phyloP scores from a whole-genome alignment of 2,113 vertebrate species.

The Narcine bancroftii region DNA sequence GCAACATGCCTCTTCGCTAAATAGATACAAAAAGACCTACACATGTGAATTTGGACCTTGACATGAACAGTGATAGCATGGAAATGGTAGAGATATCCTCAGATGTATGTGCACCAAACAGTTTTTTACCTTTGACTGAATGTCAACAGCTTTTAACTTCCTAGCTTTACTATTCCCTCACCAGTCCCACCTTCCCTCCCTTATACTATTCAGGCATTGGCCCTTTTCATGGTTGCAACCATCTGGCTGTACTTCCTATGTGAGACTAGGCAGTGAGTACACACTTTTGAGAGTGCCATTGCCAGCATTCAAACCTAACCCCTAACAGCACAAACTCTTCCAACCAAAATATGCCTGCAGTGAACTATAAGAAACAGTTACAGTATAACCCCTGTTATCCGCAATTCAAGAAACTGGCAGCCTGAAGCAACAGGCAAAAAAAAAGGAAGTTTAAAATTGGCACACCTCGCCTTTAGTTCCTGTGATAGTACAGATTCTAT shows the following conservation, averaged over 20 bases:
- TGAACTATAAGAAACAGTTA: not conserved
- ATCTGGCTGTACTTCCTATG: not conserved
- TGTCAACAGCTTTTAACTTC: not conserved
- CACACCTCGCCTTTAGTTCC: too few species aligned
- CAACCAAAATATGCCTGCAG: not conserved
- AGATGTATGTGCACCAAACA: not conserved
- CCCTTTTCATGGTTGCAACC: not conserved
- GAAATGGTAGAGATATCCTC: not conserved
- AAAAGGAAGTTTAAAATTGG: too few species aligned
- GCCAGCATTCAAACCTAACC: not conserved
- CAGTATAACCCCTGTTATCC: too few species aligned
- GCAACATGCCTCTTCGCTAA: not conserved
- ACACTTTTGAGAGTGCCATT: not conserved
- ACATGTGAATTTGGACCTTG: not conserved
- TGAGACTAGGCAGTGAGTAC: not conserved
- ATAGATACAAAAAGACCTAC: not conserved
- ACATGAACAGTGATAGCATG: not conserved
- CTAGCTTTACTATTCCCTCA: not conserved
- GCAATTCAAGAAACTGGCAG: too few species aligned
- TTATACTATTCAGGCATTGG: not conserved
- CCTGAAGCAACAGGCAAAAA: too few species aligned
- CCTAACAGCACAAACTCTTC: not conserved
- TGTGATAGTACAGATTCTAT: too few species aligned
- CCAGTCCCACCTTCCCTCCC: not conserved
- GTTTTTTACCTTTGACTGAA: not conserved